Percentiles rank a stretch among this genome's conserved stretches.
Evolutionary conservation across 2,113 vertebrate genomes (phyloP).

Genomic region (Microcebus murinus): DNA sequence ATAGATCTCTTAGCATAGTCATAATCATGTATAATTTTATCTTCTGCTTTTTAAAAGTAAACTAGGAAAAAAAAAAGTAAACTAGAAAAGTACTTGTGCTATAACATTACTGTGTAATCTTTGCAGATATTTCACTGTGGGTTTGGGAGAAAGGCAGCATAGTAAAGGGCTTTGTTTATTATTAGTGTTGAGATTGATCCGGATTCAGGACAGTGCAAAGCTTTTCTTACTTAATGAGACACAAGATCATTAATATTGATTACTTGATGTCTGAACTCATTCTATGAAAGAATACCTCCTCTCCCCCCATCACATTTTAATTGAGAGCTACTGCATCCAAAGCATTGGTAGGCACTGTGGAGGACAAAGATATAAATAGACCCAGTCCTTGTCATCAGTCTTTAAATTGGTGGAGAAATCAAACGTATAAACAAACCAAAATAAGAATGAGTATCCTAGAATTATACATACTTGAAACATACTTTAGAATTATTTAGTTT

Average conservation of each 20-base stretch:
- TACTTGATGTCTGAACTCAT: slow-evolving; percentile 28
- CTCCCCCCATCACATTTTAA: neutral
- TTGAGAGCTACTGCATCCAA: neutral
- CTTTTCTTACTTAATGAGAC: slow-evolving; percentile 15
- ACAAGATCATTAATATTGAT: neutral
- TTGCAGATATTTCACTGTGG: neutral
- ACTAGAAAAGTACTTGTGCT: neutral
- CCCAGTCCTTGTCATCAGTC: neutral
- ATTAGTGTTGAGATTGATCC: neutral
- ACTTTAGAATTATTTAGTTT: neutral
- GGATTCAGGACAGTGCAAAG: neutral
- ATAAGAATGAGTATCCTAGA: neutral
- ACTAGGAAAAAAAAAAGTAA: slow-evolving; percentile 7
- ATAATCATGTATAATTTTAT: neutral
- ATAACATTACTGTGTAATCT: neutral
- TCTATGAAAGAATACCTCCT: neutral
- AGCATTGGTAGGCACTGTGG: neutral
- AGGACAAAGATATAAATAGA: neutral
- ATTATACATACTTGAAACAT: neutral
- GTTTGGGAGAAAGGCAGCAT: neutral
- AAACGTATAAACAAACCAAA: neutral
- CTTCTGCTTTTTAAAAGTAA: slow-evolving; percentile 13
- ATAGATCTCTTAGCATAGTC: slow-evolving; percentile 1
- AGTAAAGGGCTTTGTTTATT: neutral
- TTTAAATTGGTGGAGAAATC: neutral